Conservation (phyloP, 2,888 invertebrate genomes). For the Diogma glabrata region DNA sequence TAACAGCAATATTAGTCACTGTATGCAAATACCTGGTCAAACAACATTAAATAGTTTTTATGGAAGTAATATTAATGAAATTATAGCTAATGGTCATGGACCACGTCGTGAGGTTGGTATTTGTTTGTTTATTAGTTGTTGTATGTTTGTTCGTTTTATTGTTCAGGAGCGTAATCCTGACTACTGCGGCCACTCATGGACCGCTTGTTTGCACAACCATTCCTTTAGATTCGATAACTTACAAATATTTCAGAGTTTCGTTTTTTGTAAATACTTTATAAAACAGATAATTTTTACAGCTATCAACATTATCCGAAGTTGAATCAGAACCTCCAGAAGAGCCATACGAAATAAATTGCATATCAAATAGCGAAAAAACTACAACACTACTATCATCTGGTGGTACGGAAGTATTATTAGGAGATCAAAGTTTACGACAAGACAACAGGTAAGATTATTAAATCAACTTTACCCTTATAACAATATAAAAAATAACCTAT, state of each 20-base stretch:
- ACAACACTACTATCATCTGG: constrained; percentile 20
- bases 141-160: no score
- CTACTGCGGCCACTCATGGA: no score
- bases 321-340: constrained; percentile 20
- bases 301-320: constrained; percentile 32
- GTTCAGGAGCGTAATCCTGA: no score
- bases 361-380: constrained; percentile 29
- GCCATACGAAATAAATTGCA: constrained; percentile 28
- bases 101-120: constrained; percentile 34
- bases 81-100: constrained; percentile 36
- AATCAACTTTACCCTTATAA: not conserved
- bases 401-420: constrained; percentile 36
- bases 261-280: not conserved
- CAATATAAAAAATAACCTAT: not conserved
- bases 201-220: no score
- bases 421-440: constrained; percentile 33
- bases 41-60: constrained; percentile 21
- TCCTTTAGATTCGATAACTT: no score
- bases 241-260: not conserved
- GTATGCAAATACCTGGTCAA: constrained; percentile 13
- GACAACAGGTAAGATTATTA: constrained; percentile 27
- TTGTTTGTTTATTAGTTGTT: no score
- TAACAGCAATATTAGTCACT: constrained; percentile 24
- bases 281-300: constrained; percentile 21
- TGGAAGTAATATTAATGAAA: constrained; percentile 28